phyloP scores from a whole-genome alignment of 1,140 invertebrate genomes.

The Pogonomyrmex barbatus region DNA sequence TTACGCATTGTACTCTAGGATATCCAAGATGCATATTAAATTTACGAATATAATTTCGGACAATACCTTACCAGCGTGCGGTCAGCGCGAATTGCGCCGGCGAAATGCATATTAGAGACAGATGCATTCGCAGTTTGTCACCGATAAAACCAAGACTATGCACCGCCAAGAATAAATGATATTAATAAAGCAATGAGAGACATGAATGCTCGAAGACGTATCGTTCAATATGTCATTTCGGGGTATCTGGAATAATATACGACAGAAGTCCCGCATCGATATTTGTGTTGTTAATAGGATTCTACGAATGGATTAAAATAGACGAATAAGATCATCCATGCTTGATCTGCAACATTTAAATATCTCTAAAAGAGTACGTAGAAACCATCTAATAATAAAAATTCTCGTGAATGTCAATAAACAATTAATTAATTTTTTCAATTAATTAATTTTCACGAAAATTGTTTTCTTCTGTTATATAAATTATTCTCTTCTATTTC shows the following conservation, averaged over 20 bases:
- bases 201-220: slow-evolving; percentile 20
- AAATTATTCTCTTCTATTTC: not conserved
- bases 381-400: not conserved
- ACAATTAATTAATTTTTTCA: too few species aligned
- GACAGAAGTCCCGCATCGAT: slow-evolving; percentile 38
- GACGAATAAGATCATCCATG: slow-evolving; percentile 7
- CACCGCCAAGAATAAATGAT: slow-evolving; percentile 39
- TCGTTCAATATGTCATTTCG: slow-evolving; percentile 33
- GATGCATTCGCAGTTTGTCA: slow-evolving; percentile 26
- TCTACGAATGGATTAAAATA: slow-evolving; percentile 22
- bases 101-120: slow-evolving; percentile 27
- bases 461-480: not conserved
- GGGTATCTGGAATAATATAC: slow-evolving; percentile 29
- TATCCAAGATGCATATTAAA: slow-evolving; percentile 12
- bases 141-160: slow-evolving; percentile 16
- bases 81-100: slow-evolving; percentile 27
- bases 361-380: not conserved
- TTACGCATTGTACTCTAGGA: not conserved
- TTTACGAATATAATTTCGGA: not conserved
- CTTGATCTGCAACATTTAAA: not conserved
- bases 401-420: not conserved
- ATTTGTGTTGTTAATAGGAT: slow-evolving; percentile 30
- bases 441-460: slow-evolving; percentile 20
- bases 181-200: slow-evolving; percentile 42
- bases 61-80: slow-evolving; percentile 4